phyloP scores from a whole-genome alignment of 1,140 invertebrate species.

The Drosophila trapezifrons region DNA sequence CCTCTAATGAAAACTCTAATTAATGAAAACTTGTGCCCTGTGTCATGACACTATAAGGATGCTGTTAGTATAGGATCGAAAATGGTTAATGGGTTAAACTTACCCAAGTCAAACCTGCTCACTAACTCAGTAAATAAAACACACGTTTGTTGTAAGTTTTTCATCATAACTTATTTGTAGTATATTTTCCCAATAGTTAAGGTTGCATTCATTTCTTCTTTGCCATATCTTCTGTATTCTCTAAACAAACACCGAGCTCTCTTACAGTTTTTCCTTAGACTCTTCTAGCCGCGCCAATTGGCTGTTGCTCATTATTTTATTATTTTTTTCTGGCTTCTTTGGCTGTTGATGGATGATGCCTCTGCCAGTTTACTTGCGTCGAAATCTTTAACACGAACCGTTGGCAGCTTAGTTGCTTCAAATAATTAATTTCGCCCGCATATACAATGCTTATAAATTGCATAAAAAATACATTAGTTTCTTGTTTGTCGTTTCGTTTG shows the following conservation, averaged over 20 bases:
- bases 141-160: conserved; percentile 42
- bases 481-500: conserved; percentile 26
- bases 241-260: conserved; percentile 43
- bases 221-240: conserved; percentile 43
- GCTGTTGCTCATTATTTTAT: neutral
- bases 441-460: conserved; percentile 65
- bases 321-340: conserved; percentile 10
- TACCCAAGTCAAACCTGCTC: neutral
- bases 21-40: no score
- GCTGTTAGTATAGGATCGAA: no score
- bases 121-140: conserved; percentile 49
- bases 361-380: conserved; percentile 37
- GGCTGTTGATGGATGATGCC: conserved; percentile 14
- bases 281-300: conserved; percentile 59
- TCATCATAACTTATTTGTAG: conserved; percentile 75
- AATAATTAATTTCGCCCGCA: conserved; percentile 53
- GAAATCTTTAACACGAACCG: conserved; percentile 62
- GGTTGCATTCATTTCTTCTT: conserved; percentile 60
- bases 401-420: conserved; percentile 62
- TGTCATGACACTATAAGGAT: no score
- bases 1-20: no score
- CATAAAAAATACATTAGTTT: conserved; percentile 77
- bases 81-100: no score
- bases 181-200: conserved; percentile 77
- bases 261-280: conserved; percentile 56